A percentile compares a stretch with the other conserved stretches of the same genome.
These are phyloP conservation scores for Falco columbarius DNA, from an alignment of 2,797 vertebrate genomes.

Conservation along the genomic window DNA sequence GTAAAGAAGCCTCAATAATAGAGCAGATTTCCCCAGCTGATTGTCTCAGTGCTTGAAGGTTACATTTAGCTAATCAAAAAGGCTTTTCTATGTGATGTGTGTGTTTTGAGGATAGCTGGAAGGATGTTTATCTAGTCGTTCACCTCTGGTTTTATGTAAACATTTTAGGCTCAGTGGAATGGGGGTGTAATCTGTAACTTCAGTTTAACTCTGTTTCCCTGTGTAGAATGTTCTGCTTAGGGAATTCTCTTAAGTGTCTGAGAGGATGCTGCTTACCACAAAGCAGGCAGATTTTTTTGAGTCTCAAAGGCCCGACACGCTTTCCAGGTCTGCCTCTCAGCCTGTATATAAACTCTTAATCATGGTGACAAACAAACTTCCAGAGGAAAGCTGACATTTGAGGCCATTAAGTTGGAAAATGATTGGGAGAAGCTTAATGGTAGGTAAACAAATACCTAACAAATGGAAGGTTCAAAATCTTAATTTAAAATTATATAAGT, in stretches of 20 bases:
- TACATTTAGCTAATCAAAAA: not conserved
- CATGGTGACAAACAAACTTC: not conserved
- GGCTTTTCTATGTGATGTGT: not conserved
- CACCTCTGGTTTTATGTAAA: not conserved
- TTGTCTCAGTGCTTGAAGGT: not conserved
- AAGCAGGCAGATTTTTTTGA: not conserved
- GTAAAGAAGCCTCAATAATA: not conserved
- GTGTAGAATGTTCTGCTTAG: not conserved
- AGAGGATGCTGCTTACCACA: not conserved
- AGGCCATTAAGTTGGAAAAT: not conserved
- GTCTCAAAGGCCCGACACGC: not conserved
- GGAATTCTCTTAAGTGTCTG: not conserved
- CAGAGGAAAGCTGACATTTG: not conserved
- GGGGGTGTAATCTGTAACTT: not conserved
- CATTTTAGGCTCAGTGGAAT: not conserved
- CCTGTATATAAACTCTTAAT: not conserved
- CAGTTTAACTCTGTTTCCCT: not conserved
- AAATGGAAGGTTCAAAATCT: constrained; percentile 13
- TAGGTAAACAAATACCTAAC: not conserved
- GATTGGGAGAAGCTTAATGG: not conserved
- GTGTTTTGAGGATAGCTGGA: not conserved
- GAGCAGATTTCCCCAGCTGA: not conserved
- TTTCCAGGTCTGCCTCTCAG: not conserved
- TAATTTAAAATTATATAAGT: not conserved
- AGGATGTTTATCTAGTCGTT: not conserved